These are phyloP conservation scores for Masnerella sp. DNA, from an alignment of 2,888 invertebrate species.

Conservation along the genomic window DNA sequence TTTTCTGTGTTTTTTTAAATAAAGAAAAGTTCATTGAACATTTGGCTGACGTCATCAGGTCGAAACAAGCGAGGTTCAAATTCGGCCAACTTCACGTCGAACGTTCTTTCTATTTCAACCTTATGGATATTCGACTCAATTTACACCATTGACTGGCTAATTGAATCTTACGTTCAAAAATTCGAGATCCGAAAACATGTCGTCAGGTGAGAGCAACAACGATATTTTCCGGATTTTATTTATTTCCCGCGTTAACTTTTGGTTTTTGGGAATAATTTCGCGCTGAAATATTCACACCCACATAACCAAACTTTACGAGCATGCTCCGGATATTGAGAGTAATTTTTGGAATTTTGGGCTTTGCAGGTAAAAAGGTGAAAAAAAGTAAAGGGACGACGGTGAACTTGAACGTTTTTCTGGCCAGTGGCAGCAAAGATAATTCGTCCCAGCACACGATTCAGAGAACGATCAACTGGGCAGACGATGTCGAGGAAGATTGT, in stretches of 20 bases:
- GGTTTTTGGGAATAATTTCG: too few relatives aligned
- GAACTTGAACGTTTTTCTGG: constrained; percentile 89
- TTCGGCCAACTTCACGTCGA: constrained; percentile 11
- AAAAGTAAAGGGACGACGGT: constrained; percentile 87
- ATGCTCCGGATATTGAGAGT: constrained; percentile 69
- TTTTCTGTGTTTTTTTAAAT: too few relatives aligned
- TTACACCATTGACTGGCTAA: constrained; percentile 53
- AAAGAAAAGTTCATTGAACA: too few relatives aligned
- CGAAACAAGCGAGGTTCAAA: constrained; percentile 29
- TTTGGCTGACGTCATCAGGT: constrained; percentile 2
- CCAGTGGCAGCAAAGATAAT: constrained; percentile 80
- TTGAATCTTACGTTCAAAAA: constrained; percentile 65
- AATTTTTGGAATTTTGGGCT: too few relatives aligned
- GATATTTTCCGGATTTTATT: constrained; percentile 1
- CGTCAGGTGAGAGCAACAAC: constrained; percentile 73
- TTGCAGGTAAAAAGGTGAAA: constrained; percentile 90
- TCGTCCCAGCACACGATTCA: constrained; percentile 64
- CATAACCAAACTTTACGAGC: constrained; percentile 73
- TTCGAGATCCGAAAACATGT: constrained; percentile 68
- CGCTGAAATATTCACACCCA: constrained; percentile 59
- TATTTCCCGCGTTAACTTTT: too few relatives aligned
- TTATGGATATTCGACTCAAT: constrained; percentile 41
- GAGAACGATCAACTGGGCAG: constrained; percentile 83
- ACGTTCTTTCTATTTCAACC: constrained; percentile 34
- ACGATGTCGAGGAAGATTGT: constrained; percentile 87